Evolutionary conservation across 2,888 invertebrate genomes (phyloP).

Genomic region (Chaetoderma sp.): DNA sequence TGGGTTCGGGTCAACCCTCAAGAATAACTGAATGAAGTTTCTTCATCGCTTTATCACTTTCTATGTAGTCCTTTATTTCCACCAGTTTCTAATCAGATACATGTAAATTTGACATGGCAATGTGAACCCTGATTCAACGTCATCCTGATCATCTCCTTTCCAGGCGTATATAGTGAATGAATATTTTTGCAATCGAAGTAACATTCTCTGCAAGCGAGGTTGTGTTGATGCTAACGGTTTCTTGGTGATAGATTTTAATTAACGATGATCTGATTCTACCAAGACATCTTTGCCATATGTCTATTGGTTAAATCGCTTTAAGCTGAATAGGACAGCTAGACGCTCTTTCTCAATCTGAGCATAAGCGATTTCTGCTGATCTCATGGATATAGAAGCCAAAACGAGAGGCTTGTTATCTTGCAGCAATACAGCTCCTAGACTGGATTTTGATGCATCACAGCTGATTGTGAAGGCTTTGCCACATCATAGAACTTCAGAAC

Average conservation of each 20-base stretch:
- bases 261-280: conserved; percentile 19
- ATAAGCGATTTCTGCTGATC: conserved; percentile 10
- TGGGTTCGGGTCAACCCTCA: conserved; percentile 11
- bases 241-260: conserved; percentile 20
- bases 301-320: conserved; percentile 10
- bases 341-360: conserved; percentile 28
- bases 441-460: conserved; percentile 13
- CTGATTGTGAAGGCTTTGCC: conserved; percentile 8
- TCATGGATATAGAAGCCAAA: conserved; percentile 12
- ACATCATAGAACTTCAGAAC: conserved; percentile 12
- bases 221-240: conserved; percentile 1
- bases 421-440: conserved; percentile 19
- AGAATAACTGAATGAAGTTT: neutral
- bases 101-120: conserved; percentile 20
- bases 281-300: conserved; percentile 3
- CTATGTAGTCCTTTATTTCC: conserved; percentile 22
- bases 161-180: neutral
- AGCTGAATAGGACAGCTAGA: neutral
- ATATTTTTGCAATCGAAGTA: conserved; percentile 14
- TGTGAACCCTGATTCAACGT: conserved; percentile 31
- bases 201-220: conserved; percentile 13
- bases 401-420: conserved; percentile 14
- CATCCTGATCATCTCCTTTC: neutral
- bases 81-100: conserved; percentile 28
- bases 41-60: conserved; percentile 6